Conservation (phyloP, 2,797 vertebrate species). For the Odontamblyopus lacepedii region DNA sequence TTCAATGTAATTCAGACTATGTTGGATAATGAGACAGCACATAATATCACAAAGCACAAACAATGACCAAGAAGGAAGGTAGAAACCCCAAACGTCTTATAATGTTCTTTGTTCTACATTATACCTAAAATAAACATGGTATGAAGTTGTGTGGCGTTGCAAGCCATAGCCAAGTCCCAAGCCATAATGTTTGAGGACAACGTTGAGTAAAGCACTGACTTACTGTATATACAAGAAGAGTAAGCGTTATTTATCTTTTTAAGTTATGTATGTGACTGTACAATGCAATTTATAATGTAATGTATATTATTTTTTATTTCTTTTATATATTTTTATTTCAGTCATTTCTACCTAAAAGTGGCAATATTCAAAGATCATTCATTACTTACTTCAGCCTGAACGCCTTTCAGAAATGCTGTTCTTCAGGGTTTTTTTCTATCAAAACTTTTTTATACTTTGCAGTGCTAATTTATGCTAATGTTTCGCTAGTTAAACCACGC, state of each 20-base stretch:
- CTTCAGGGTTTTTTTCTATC: conserved; percentile 15
- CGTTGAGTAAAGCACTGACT: conserved; percentile 45
- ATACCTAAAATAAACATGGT: conserved; percentile 11
- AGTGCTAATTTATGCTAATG: conserved; percentile 19
- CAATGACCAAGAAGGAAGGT: background rate
- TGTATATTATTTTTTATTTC: conserved; percentile 33
- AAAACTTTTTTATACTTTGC: conserved; percentile 34
- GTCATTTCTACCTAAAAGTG: background rate
- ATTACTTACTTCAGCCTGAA: conserved; percentile 7
- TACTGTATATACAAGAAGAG: conserved; percentile 43
- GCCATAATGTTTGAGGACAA: conserved; percentile 49
- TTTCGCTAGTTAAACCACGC: conserved; percentile 5
- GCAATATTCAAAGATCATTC: conserved; percentile 2
- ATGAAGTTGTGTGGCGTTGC: conserved; percentile 7
- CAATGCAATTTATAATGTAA: conserved; percentile 26
- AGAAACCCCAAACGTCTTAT: conserved; percentile 15
- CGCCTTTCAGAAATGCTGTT: background rate
- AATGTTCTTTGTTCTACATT: conserved; percentile 11
- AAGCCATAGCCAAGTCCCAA: conserved; percentile 29
- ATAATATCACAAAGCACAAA: conserved; percentile 35
- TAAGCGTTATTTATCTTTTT: conserved; percentile 66
- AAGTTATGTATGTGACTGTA: conserved; percentile 62
- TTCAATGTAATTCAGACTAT: conserved; percentile 1
- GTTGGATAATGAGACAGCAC: background rate
- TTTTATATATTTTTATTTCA: conserved; percentile 27